Evolutionary conservation across 1,140 invertebrate genomes (phyloP).

Genomic region (Brachystomella parvula): DNA sequence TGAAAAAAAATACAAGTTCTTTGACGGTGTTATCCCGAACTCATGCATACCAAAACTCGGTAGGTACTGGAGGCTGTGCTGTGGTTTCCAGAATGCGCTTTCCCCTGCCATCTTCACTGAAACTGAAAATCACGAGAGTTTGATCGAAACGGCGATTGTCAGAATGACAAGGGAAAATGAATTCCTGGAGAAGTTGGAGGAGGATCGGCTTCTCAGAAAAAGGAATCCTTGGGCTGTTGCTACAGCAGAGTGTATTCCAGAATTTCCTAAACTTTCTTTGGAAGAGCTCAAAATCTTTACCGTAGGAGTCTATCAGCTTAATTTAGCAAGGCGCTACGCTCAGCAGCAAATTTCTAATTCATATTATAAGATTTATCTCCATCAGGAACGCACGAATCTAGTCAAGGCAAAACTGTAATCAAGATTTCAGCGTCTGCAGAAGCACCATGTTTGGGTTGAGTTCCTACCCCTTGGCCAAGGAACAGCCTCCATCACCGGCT

Average conservation of each 20-base stretch:
- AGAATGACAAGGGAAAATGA: background rate
- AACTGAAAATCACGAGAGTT: background rate
- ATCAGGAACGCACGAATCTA: background rate
- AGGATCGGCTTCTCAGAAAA: background rate
- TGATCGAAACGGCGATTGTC: background rate
- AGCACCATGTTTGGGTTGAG: background rate
- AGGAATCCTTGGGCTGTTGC: background rate
- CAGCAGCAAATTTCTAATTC: background rate
- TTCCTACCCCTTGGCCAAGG: background rate
- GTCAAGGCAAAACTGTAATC: background rate
- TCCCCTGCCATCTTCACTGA: background rate
- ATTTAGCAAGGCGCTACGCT: background rate
- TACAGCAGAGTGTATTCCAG: background rate
- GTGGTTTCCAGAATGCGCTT: background rate
- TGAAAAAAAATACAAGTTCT: slow-evolving; percentile 25
- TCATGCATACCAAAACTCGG: background rate
- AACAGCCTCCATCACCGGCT: background rate
- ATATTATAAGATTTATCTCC: background rate
- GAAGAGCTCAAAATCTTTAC: background rate
- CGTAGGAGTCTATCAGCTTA: background rate
- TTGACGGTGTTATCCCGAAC: background rate
- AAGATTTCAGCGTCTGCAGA: background rate
- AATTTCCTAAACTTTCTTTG: background rate
- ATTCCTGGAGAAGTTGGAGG: background rate
- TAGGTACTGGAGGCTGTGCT: background rate